Evolutionary conservation across 35 echinoderm and acorn worm genomes (phyloP), one percentile per base, ranked within the genome.

Genomic region (Diadema setosum): DNA sequence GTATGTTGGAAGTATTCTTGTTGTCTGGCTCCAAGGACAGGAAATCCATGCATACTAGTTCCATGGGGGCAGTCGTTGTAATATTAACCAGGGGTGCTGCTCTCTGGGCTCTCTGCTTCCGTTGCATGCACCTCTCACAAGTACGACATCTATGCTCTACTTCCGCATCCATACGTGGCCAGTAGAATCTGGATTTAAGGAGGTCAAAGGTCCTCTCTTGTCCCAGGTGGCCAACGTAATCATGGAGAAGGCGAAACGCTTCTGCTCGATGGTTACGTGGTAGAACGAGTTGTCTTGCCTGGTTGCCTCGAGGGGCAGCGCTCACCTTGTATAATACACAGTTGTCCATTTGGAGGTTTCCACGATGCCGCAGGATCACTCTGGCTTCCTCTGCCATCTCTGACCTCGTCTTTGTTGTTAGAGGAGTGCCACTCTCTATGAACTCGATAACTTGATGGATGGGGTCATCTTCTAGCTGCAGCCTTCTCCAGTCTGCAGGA

Each of bases 41-140:
- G n/a, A n/a, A n/a, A n/a, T n/a, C n/a, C n/a, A n/a, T n/a, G 24
- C 56, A 90, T 0, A 90, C 30, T 17, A 90, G 69, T 29, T 94
- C 87, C 78, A 95, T 83, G 6, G 88, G 83, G 5, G 37, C n/a
- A 1, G 83, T 87, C 0, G 88, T 95, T 17, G 44, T 39, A 30
- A 95, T 91, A 1, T 40, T 70, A 12, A 87, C 84, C 4, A 95
- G 35, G 37, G 88, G 84, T 23, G 88, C 78, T 50, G 40, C 16
- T 29, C 21, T 60, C 30, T 65, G 23, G 1, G 4, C 37, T 8
- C 57, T 16, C 32, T 15, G 5, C 58, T 85, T 85, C 23, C 52
- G 52, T n/a, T 18, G 63, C 11, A 46, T 27, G 17, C 88, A 91
- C 6, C 81, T 32, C 39, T 45, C 1, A 40, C 88, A 91, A 0